Conservation (phyloP, 2,797 vertebrate genomes). For the Acrossocheilus fasciatus region DNA sequence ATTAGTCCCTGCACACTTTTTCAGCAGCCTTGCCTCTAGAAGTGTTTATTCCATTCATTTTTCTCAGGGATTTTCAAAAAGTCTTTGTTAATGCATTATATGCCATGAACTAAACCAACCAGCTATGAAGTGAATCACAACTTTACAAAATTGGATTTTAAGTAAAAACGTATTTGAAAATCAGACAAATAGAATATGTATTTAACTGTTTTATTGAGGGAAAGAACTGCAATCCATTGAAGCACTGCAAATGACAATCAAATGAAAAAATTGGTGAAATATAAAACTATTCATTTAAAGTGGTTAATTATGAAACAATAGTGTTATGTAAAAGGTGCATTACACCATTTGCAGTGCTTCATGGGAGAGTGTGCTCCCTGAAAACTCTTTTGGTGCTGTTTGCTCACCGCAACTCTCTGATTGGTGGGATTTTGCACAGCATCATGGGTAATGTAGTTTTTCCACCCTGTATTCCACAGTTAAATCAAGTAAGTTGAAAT, state of each 20-base stretch:
- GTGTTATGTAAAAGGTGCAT: background rate
- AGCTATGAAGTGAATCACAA: background rate
- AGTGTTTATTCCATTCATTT: background rate
- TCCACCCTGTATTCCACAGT: background rate
- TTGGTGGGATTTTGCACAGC: background rate
- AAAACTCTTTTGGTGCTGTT: background rate
- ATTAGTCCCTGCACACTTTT: background rate
- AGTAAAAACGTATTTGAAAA: background rate
- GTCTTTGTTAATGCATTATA: background rate
- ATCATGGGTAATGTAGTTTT: slow-evolving; percentile 5
- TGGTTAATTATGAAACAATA: background rate
- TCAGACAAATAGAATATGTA: background rate
- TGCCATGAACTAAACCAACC: background rate
- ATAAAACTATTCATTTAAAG: background rate
- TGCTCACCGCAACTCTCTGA: background rate
- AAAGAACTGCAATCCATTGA: background rate
- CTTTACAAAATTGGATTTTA: background rate
- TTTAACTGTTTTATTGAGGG: background rate
- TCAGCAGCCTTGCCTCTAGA: background rate
- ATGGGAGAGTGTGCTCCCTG: background rate
- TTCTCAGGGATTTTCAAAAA: background rate
- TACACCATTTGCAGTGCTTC: background rate
- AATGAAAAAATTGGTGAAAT: background rate
- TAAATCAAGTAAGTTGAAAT: background rate
- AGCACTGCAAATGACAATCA: background rate